Conservation (phyloP, 30 jellyfish, hydroid and myxozoan species). For the Rhopilema esculentum region DNA sequence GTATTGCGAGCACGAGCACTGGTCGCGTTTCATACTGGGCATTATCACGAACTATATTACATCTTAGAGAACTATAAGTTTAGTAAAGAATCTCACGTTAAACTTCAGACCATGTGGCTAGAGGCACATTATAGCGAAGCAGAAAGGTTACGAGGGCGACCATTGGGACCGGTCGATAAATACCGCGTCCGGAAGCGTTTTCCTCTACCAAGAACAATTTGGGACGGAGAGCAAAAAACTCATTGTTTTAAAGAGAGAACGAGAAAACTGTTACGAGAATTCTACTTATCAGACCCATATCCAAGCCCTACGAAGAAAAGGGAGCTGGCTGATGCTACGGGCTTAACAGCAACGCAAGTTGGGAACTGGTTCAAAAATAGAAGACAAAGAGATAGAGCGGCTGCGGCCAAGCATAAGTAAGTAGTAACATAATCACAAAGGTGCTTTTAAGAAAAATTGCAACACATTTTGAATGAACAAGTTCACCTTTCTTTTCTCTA, state of each 20-base stretch:
- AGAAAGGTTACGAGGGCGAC: constrained; percentile 88
- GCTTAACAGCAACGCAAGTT: constrained; percentile 92
- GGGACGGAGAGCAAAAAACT: constrained; percentile 99
- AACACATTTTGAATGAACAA: too few species aligned
- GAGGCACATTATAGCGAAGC: constrained; percentile 97
- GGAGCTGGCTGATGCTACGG: constrained; percentile 93
- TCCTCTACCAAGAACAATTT: constrained; percentile 96
- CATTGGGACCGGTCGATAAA: constrained; percentile 98
- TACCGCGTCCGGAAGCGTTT: constrained; percentile 97
- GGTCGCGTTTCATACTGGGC: constrained; percentile 92
- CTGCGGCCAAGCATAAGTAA: constrained; percentile 97
- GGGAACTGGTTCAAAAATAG: constrained; percentile 98
- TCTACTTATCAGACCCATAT: constrained; percentile 86
- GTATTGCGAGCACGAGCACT: constrained; percentile 89
- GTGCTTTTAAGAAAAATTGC: too few species aligned
- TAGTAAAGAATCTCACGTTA: constrained; percentile 83
- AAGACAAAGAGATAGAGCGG: constrained; percentile 97
- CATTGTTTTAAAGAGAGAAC: constrained; percentile 95
- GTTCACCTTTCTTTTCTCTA: too few species aligned
- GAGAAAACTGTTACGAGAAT: constrained; percentile 81
- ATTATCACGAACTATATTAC: constrained; percentile 89
- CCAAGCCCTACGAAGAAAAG: constrained; percentile 95
- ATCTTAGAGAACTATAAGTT: constrained; percentile 89
- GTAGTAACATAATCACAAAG: constrained; percentile 14
- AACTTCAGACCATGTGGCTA: constrained; percentile 97